Base-by-base conservation (phyloP, 2,888 invertebrate genomes). In the Hypena proboscidalis region DNA sequence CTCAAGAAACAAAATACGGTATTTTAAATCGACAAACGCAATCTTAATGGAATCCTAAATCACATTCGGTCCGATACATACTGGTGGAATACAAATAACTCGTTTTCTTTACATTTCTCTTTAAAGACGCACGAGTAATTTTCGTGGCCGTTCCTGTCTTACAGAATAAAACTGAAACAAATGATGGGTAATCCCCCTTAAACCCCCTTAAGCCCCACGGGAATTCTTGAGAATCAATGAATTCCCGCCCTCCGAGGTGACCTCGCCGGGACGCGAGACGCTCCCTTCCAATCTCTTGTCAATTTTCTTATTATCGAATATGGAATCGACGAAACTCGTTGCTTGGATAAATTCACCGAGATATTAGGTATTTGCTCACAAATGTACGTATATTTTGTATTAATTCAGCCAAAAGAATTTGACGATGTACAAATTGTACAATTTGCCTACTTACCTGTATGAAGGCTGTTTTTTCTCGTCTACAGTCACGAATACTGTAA, bases 301-400 rank as follows among this genome's bases (percentile, higher is more conserved):
- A 70, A 72, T 74, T 70, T 73, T 69, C 68, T 60, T 71, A 69
- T 70, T 73, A 69, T 58, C 54, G 43, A 68, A 61, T 66, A 63
- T 58, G 51, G 62, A 65, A 59, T 55, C 43, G 48, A 40, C 22
- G 19, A 27, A 62, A 32, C 45, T 38, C 36, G 23, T 46, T 44
- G 53, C 47, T 50, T 34, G 25, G 33, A 54, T 48, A 51, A 51
- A 41, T 36, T 52, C 44, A 27, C 35, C 35, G 38, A 41, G 40
- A 52, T 59, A 32, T 46, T 42, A 46, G 13, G 50, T 57, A 56
- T 61, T 55, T 46, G 47, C 37, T 47, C 41, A 37, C 27, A 47
- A 53, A 40, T 44, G 43, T 41, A 35, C 23, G 35, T 46, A 26
- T 58, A 40, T 53, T 45, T 59, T 56, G 39, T 54, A 31, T 30